These are phyloP conservation scores for Urocolius indicus DNA, from an alignment of 2,113 vertebrate species.

Conservation along the genomic window DNA sequence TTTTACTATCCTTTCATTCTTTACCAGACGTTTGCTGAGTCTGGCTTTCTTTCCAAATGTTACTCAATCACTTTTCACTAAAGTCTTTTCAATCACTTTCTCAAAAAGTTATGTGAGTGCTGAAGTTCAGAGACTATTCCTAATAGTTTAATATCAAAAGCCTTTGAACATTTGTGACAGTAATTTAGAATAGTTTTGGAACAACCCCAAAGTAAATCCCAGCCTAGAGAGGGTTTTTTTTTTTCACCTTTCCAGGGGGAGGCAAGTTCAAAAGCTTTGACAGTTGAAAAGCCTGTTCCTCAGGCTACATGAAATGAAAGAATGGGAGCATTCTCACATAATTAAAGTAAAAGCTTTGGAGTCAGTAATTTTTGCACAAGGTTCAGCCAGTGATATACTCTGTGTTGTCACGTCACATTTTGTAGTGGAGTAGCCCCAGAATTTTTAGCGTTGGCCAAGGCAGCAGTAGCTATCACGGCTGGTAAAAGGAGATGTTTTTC, in stretches of 20 bases:
- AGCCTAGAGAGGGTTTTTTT: neutral
- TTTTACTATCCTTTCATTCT: neutral
- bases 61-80: neutral
- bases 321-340: neutral
- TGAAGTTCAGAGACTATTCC: neutral
- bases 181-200: neutral
- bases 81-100: neutral
- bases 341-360: neutral
- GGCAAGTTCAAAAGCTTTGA: conserved; percentile 12
- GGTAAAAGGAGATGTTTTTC: neutral
- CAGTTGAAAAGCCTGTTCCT: neutral
- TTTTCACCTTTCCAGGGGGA: neutral
- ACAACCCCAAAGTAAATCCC: conserved; percentile 4
- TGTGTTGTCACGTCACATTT: neutral
- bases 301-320: conserved; percentile 6
- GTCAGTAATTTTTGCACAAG: neutral
- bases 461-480: neutral
- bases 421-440: neutral
- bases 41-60: neutral
- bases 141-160: conserved; percentile 21
- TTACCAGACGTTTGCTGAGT: neutral
- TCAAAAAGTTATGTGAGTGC: neutral
- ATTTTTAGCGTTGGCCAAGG: neutral
- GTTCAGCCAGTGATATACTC: neutral
- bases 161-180: neutral